Evolutionary conservation across 2,113 vertebrate species (phyloP).

Genomic region (Hyperopisus bebe): DNA sequence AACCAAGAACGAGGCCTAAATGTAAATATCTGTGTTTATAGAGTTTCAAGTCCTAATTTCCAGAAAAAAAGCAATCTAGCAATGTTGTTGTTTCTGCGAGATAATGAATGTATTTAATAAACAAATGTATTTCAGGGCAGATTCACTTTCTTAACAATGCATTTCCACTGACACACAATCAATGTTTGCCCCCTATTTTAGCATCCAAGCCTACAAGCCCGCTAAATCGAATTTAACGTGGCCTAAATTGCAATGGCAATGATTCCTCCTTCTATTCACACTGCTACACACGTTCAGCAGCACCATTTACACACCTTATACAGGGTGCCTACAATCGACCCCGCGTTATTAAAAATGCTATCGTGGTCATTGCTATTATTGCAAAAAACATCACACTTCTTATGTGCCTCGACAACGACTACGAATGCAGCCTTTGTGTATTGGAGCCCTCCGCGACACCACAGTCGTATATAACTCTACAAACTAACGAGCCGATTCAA

Average conservation of each 20-base stretch:
- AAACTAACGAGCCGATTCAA: conserved; percentile 6
- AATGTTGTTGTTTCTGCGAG: background rate
- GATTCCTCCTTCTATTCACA: background rate
- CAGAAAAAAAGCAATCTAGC: background rate
- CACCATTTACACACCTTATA: background rate
- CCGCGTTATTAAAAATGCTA: background rate
- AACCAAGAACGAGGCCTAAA: background rate
- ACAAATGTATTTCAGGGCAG: background rate
- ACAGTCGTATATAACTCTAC: background rate
- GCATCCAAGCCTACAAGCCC: background rate
- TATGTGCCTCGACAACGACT: background rate
- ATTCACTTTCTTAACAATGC: background rate
- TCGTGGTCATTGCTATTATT: background rate
- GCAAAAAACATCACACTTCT: background rate
- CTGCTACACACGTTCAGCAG: background rate
- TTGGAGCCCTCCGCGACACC: background rate
- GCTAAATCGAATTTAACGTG: background rate
- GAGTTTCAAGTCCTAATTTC: background rate
- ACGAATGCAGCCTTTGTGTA: background rate
- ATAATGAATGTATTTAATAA: background rate
- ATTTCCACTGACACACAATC: background rate
- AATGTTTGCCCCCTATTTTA: background rate
- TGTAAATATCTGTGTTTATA: background rate
- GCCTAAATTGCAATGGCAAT: background rate
- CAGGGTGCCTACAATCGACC: background rate